Evolutionary conservation across 2,888 invertebrate genomes (phyloP), one percentile per base, ranked within the genome.

Genomic region (Cryptocheilus praepositus): DNA sequence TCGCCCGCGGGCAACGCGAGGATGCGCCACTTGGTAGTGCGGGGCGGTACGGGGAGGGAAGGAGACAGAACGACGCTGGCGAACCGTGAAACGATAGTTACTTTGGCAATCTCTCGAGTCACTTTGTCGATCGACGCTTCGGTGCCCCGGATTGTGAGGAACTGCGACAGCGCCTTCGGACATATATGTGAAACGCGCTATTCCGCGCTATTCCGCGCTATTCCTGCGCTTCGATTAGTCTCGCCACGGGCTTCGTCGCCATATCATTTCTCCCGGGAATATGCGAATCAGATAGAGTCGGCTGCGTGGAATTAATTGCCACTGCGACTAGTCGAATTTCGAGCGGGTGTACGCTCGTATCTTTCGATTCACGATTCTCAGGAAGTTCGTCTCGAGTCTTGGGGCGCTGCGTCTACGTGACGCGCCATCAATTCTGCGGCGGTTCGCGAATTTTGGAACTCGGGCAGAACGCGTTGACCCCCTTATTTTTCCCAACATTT

Each of bases 61-160:
- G 11, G 11, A 36, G 36, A 36, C 13, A 36, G 36, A 36, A 16
- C 49, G 49, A 18, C 61, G 61, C 67, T 71, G 60, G 65, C 68
- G 60, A 65, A 73, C 70, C 73, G 70, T 75, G 68, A 71, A 75
- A 67, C 71, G 73, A 66, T 68, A 46, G 66, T 46, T 71, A 62
- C 66, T 71, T 66, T 64, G 70, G 64, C 70, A 46, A 44, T 60
- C 46, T 60, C 51, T 60, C 36, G 60, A 51, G 44, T 60, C 28
- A 51, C 60, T 60, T 60, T 52, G 52, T 52, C 51, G 60, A 43
- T 60, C 36, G 28, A 8, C 43, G 25, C 49, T 58, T 58, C 58
- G n/a, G 13, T 8, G 8, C 13, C 2, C 22, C 46, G 18, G 46
- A 13, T 16, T 22, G 19, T 4, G 3, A 13, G 3, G 49, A 18